Base-by-base conservation (phyloP, 2,113 vertebrate genomes). In the Catharus bicknelli region DNA sequence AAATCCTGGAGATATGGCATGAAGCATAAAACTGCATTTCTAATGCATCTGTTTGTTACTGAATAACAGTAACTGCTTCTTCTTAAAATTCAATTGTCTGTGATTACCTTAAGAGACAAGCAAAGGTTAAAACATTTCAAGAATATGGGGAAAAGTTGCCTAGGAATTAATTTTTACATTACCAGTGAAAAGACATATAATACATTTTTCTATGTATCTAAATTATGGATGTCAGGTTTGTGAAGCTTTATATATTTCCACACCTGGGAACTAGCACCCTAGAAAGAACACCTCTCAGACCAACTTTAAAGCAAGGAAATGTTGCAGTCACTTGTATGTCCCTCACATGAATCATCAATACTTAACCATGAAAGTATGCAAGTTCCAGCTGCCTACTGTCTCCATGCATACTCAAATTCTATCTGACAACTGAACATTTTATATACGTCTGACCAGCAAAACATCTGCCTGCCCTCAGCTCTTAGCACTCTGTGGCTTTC, bases 61-160 rank as follows among this genome's bases (percentile, higher is more conserved):
- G 72, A 80, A 40, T 51, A 84, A 68, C 69, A 90, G 43, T 11
- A 43, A 43, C 42, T 66, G 45, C 34, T 69, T n/a, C 81, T 57
- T 86, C 64, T 67, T 58, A 55, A 79, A 90, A 86, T 74, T 68
- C 79, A 73, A 6, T 66, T 81, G 62, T 54, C 69, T 64, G 11
- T 20, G 25, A 95, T 92, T 72, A 92, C 34, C 34, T 64, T 42
- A 84, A 42, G 36, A 72, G 40, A 72, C 80, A 96, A 68, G 4
- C 23, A 92, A 84, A 75, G 76, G 29, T 84, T 88, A 75, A 82
- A 93, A 55, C 27, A 45, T 42, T 84, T 82, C 66, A 93, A 70
- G 53, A 88, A 63, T 19, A 61, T 9, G 29, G n/a, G 90, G 42
- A 74, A 88, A 77, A 75, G 34, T 62, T 34, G 32, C 18, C 58